These are phyloP conservation scores for Bolinopsis microptera DNA, from an alignment of 37 sponge, comb jelly and placozoan genomes.

Conservation along the genomic window DNA sequence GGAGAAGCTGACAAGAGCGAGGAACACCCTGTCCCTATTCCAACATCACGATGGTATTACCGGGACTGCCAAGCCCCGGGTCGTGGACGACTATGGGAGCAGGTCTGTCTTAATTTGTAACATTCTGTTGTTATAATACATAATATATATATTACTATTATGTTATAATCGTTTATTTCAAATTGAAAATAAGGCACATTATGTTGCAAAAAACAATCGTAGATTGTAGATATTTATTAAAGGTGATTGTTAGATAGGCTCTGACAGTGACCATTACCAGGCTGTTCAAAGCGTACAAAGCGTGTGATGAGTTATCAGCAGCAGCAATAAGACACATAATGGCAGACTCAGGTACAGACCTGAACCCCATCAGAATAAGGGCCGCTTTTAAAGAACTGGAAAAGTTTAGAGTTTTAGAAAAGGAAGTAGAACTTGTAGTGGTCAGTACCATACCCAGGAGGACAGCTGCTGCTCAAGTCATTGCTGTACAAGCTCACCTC, in stretches of 20 bases:
- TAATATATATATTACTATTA: too few relatives aligned
- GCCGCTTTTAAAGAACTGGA: not conserved
- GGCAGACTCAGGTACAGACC: not conserved
- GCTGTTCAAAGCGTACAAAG: not conserved
- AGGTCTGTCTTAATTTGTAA: too few relatives aligned
- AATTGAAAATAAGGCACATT: too few relatives aligned
- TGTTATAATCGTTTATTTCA: too few relatives aligned
- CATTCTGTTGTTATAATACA: too few relatives aligned
- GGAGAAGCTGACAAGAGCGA: slow-evolving; percentile 29
- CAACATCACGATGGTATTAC: slow-evolving; percentile 95
- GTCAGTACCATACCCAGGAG: not conserved
- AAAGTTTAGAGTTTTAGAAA: not conserved
- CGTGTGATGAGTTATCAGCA: not conserved
- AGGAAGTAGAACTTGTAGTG: not conserved
- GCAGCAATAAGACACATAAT: not conserved
- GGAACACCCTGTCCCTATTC: slow-evolving; percentile 81
- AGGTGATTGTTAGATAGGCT: too few relatives aligned
- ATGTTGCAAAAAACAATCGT: too few relatives aligned
- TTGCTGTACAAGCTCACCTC: not conserved
- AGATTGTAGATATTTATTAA: too few relatives aligned
- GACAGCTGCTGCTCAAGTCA: not conserved
- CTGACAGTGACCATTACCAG: not conserved
- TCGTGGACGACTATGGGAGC: slow-evolving; percentile 84
- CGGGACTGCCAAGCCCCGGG: slow-evolving; percentile 78
- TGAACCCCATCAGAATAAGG: not conserved